Conservation (phyloP, 2,113 vertebrate species). For the Actenoides lindsayi region DNA sequence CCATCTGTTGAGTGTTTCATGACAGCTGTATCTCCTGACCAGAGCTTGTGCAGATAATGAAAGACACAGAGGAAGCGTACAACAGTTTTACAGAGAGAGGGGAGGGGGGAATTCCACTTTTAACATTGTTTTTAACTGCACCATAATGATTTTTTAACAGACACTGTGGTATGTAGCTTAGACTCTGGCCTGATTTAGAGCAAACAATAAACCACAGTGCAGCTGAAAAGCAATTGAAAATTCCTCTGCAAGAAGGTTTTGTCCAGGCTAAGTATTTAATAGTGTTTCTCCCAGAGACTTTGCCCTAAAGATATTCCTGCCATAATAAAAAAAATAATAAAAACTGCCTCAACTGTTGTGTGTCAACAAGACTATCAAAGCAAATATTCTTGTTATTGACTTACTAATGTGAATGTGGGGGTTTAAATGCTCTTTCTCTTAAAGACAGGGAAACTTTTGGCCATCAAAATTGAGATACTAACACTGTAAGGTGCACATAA, state of each 20-base stretch:
- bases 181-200: slow-evolving; percentile 71
- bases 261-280: slow-evolving; percentile 68
- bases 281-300: slow-evolving; percentile 55
- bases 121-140: slow-evolving; percentile 76
- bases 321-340: slow-evolving; percentile 50
- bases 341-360: neutral
- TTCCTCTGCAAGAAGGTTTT: slow-evolving; percentile 66
- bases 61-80: slow-evolving; percentile 45
- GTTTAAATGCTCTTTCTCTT: neutral
- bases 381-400: slow-evolving; percentile 10
- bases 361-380: slow-evolving; percentile 23
- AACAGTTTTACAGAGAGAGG: slow-evolving; percentile 4
- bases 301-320: slow-evolving; percentile 54
- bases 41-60: slow-evolving; percentile 62
- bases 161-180: slow-evolving; percentile 63
- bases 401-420: neutral
- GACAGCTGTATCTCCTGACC: slow-evolving; percentile 81
- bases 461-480: neutral
- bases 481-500: neutral
- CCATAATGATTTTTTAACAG: slow-evolving; percentile 80
- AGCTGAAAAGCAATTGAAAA: slow-evolving; percentile 73
- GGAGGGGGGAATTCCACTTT: slow-evolving; percentile 57
- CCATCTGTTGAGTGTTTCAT: slow-evolving; percentile 79
- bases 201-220: slow-evolving; percentile 71
- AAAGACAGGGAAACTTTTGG: neutral